Evolutionary conservation across 2,113 vertebrate species (phyloP), one percentile per base, ranked within the genome.

Genomic region (Blennius ocellaris): DNA sequence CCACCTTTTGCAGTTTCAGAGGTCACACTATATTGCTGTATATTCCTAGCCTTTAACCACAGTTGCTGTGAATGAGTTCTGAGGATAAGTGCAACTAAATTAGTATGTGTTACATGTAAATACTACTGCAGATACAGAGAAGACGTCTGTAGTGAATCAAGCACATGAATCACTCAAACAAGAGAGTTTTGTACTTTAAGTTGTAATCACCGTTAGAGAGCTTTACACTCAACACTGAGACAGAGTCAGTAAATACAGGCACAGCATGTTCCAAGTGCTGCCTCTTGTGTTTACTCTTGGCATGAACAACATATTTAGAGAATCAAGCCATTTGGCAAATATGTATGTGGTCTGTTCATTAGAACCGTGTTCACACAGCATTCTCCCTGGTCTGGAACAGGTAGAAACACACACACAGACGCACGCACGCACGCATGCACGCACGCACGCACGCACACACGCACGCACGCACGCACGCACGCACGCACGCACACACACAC

Each of bases 1-100:
- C 21, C 30, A 8, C 38, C 7, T 73, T 76, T 58, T 56, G 9
- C 38, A 58, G 21, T 58, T 71, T 49, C 55, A 39, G 36, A 63
- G 52, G 38, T 55, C 58, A 49, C 38, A 61, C 16, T 47, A 36
- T 7, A 47, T 2, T 37, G 37, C 40, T 53, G 21, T 21, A n/a
- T 47, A 30, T 60, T n/a, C 67, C 61, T 60, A 30, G 21, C 21
- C 21, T 51, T 52, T 4, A 37, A 30, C 0, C 9, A 15, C 64
- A 37, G 50, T 38, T 41, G 45, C 30, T 64, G 21, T 39, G 11
- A 72, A 49, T 14, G 16, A 30, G 37, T 37, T 57, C 8, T 14
- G 8, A 15, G 8, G n/a, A 12, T 21, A 47, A 43, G 50, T 11
- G 10, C 49, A 5, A 41, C 5, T 36, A 3, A 41, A 44, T 50